Evolutionary conservation across 2,797 vertebrate species (phyloP).

Genomic region (Saguinus oedipus): DNA sequence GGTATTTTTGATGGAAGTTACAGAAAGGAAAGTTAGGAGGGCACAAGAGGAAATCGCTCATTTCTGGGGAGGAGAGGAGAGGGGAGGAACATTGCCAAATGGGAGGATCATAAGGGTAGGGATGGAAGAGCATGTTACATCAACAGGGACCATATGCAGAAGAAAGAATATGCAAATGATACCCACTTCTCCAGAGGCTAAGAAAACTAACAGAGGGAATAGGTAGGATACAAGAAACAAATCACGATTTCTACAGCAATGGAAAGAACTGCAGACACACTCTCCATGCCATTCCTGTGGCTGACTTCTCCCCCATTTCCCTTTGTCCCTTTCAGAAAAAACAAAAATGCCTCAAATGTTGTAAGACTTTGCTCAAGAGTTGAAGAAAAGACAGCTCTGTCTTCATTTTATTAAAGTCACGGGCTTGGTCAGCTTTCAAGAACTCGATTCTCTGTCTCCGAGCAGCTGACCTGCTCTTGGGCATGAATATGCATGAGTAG

Average conservation of each 20-base stretch:
- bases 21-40: neutral
- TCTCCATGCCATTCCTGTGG: neutral
- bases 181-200: neutral
- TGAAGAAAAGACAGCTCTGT: neutral
- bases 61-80: neutral
- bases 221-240: neutral
- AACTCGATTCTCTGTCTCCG: neutral
- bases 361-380: neutral
- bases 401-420: neutral
- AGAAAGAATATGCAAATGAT: neutral
- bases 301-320: neutral
- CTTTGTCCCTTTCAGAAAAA: neutral
- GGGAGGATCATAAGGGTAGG: neutral
- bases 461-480: constrained; percentile 37
- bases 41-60: neutral
- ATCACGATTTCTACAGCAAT: neutral
- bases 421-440: neutral
- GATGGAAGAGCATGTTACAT: neutral
- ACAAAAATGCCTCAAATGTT: neutral
- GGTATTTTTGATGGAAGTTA: neutral
- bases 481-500: neutral
- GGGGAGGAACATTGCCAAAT: neutral
- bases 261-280: neutral
- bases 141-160: neutral
- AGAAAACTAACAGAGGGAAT: neutral